Conservation (phyloP, 2,888 invertebrate species). For the Nymphalis polychloros region DNA sequence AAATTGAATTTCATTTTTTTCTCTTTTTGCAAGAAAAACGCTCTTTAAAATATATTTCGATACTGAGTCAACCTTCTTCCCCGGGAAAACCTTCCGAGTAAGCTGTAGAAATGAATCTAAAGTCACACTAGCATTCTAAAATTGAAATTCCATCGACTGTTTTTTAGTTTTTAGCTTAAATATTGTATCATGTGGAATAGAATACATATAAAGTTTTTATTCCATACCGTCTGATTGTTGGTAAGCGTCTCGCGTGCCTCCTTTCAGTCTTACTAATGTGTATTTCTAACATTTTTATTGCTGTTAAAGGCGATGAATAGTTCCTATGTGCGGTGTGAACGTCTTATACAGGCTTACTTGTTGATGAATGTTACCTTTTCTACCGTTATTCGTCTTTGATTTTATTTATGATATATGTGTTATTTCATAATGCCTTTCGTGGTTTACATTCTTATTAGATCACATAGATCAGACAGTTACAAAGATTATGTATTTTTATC, state of each 20-base stretch:
- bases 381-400: constrained; percentile 18
- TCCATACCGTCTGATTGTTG: not conserved
- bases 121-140: too few species aligned
- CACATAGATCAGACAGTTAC: not conserved
- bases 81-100: too few species aligned
- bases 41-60: not conserved
- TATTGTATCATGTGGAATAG: not conserved
- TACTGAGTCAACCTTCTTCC: too few species aligned
- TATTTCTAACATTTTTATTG: constrained; percentile 70
- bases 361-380: constrained; percentile 25
- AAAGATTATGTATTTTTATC: not conserved
- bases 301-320: constrained; percentile 66
- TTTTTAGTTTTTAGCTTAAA: not conserved
- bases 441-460: not conserved
- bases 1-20: constrained; percentile 24
- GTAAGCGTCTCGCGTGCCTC: constrained; percentile 63
- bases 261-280: constrained; percentile 69
- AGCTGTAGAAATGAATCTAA: too few species aligned
- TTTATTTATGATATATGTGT: constrained; percentile 11
- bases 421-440: not conserved
- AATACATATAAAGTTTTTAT: constrained; percentile 8
- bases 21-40: not conserved
- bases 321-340: constrained; percentile 23
- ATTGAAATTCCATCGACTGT: too few species aligned
- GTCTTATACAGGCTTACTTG: constrained; percentile 27